Base-by-base conservation (phyloP, 2,797 vertebrate genomes). In the Paramormyrops hopkinsi region DNA sequence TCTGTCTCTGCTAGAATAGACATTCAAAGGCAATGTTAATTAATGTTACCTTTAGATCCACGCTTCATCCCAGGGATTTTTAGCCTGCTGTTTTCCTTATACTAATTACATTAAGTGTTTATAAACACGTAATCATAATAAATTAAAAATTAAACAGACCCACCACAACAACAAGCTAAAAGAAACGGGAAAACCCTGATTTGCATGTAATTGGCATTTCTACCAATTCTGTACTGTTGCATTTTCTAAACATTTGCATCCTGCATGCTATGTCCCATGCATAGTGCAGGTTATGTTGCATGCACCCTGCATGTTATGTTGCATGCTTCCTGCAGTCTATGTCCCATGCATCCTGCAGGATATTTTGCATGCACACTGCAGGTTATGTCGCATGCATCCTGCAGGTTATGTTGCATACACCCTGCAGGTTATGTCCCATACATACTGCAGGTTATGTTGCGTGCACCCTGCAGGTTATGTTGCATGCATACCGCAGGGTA, bases 1-100 rank as follows among this genome's bases (percentile, higher is more conserved):
- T 98, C 97, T 0, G 96, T 98, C 95, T 99, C 98, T 0, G 98
- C 98, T 82, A 99, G 93, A 90, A 99, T 93, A 0, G 97, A 98
- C 89, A 99, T 98, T 99, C 88, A 0, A 89, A n/a, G 4, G 51
- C 41, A 48, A 54, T 2, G n/a, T 41, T 22, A n/a, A 54, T 19
- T 12, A 86, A 53, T 17, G 50, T 17, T 53, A 54, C 29, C 25
- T 51, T 86, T 6, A 22, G 6, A 33, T 86, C 4, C 12, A 29
- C 7, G 22, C 22, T 29, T 25, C 25, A 54, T 53, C 22, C 3
- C 48, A 17, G 4, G 44, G 25, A 46, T 86, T 85, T 86, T 54
- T 37, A 86, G 50, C 25, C 17, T 17, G 25, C 14, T 5, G n/a
- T 54, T 51, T 51, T 54, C 12, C 50, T 8, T 14, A 22, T 22